Base-by-base conservation (phyloP, 2,113 vertebrate genomes). In the Geococcyx californianus region DNA sequence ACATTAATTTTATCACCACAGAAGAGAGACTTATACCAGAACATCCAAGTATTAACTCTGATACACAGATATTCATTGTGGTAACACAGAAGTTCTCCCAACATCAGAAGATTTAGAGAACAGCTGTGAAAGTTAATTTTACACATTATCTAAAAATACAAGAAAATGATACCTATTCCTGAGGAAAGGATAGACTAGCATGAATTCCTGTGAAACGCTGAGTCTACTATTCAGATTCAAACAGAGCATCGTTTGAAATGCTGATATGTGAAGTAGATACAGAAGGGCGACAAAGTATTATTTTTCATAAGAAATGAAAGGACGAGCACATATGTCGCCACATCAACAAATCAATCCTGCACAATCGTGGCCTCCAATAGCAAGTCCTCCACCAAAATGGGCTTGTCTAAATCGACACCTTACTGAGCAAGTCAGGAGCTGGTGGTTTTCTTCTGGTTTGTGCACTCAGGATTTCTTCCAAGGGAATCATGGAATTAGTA, bases 1-100 rank as follows among this genome's bases (percentile, higher is more conserved):
- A 88, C 47, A 60, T 97, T 95, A 75, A 92, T 97, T 97, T 97
- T 94, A 94, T 97, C 72, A 88, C 51, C 72, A 74, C 8, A 13
- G 64, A 72, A 76, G 51, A 55, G 20, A 64, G 16, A 21, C 36
- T 74, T 63, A 40, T 4, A 31, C 16, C 69, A 42, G 56, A 91
- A 64, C 54, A 52, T 44, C 21, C 62, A 93, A 90, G 89, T 92
- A 68, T 73, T 90, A 75, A 93, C 55, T 87, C 78, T 87, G 86
- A 83, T 64, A 83, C 5, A 63, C 25, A 92, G 94, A 69, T 81
- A 93, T 88, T 89, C 79, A 36, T 3, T 93, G 74, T 90, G 85
- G 87, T 54, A 95, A 76, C 44, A 58, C 81, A 52, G 84, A 87
- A 84, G 16, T 93, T 19, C 63, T 58, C 91, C 47, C 42, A 92